phyloP scores from a whole-genome alignment of 2,113 vertebrate species.

The Prionailurus viverrinus region DNA sequence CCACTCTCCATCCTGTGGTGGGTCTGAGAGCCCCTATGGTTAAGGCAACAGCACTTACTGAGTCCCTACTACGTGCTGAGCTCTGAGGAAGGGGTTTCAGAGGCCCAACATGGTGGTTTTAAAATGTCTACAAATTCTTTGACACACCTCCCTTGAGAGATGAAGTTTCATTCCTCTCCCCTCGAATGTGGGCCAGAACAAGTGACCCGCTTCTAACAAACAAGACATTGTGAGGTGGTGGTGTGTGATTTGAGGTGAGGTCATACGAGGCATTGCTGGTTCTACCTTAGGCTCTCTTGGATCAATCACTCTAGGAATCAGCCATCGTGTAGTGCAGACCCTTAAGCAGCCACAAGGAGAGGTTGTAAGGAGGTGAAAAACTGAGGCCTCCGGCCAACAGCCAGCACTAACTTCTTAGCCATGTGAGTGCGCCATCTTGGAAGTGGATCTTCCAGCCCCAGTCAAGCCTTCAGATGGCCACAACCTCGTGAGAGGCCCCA shows the following conservation, averaged over 20 bases:
- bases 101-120: background rate
- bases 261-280: background rate
- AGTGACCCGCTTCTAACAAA: background rate
- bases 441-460: background rate
- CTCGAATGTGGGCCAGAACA: background rate
- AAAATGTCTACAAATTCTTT: constrained; percentile 15
- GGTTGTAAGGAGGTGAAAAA: background rate
- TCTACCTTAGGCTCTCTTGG: background rate
- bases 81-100: background rate
- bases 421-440: background rate
- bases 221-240: background rate
- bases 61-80: background rate
- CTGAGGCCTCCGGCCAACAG: background rate
- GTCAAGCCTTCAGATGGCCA: background rate
- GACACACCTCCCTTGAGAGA: background rate
- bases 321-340: background rate
- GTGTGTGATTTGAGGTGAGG: background rate
- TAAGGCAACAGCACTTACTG: background rate
- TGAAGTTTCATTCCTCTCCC: background rate
- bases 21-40: background rate
- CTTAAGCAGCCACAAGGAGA: background rate
- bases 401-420: background rate
- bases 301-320: background rate
- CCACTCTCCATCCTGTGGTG: background rate
- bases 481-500: background rate